Percentiles rank a stretch among this genome's conserved stretches.
Conservation (phyloP, 2,797 vertebrate genomes). For the Natrix natrix region DNA sequence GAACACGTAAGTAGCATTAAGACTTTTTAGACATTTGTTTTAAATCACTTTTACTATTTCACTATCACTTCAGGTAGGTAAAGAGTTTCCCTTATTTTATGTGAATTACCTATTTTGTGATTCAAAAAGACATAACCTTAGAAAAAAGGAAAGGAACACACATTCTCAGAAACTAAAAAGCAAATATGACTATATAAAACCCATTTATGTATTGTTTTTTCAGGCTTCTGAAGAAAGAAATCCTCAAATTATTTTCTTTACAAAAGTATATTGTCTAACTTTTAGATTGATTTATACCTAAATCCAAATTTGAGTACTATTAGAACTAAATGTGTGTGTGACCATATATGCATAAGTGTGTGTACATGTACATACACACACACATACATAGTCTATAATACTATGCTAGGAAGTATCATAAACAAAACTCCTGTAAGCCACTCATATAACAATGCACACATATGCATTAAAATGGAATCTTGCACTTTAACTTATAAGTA, state of each 20-base stretch:
- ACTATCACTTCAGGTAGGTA: not conserved
- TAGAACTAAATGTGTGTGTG: not conserved
- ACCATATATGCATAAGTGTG: not conserved
- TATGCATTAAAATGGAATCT: not conserved
- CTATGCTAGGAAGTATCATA: not conserved
- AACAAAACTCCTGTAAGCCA: not conserved
- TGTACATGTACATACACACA: too few species aligned
- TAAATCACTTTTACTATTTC: conserved; percentile 6
- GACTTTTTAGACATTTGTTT: conserved; percentile 39
- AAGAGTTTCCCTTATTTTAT: not conserved
- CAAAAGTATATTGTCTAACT: conserved; percentile 33
- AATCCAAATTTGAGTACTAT: not conserved
- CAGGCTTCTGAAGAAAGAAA: not conserved
- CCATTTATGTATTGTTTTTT: not conserved
- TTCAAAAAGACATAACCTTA: not conserved
- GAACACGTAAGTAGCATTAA: conserved; percentile 2
- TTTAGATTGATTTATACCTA: not conserved
- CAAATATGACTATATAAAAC: not conserved
- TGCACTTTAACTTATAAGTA: not conserved
- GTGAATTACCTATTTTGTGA: not conserved
- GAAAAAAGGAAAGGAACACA: not conserved
- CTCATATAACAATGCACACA: not conserved
- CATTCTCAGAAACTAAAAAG: not conserved
- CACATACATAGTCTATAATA: not conserved
- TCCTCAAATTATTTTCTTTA: not conserved